Evolutionary conservation across 2,797 vertebrate genomes (phyloP).

Genomic region (Crocidura indochinensis): DNA sequence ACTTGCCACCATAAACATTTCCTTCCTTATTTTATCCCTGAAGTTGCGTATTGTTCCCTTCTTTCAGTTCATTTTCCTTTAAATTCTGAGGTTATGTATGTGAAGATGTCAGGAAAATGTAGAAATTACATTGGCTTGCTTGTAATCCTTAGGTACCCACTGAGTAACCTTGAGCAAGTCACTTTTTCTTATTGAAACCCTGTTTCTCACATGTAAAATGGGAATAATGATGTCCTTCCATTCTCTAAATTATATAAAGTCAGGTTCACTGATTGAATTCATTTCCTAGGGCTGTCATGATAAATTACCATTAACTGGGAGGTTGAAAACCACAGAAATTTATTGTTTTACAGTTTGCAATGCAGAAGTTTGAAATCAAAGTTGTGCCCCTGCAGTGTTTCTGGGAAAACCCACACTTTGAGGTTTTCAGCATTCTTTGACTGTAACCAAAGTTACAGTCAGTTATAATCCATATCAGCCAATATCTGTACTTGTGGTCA

Average conservation of each 20-base stretch:
- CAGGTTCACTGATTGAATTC: background rate
- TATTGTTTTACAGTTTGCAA: background rate
- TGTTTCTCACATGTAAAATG: background rate
- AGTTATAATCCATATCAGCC: background rate
- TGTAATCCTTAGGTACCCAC: background rate
- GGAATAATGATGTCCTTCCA: background rate
- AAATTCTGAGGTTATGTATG: constrained; percentile 24
- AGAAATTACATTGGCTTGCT: background rate
- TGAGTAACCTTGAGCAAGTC: constrained; percentile 35
- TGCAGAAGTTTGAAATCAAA: background rate
- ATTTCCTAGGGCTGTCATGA: background rate
- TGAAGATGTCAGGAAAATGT: background rate
- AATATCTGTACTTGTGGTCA: background rate
- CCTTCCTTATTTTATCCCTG: background rate
- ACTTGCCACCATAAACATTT: background rate
- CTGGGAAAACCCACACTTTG: background rate
- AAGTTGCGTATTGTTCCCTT: background rate
- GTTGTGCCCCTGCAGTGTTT: background rate
- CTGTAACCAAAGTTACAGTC: background rate
- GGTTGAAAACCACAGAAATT: background rate
- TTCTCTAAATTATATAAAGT: background rate
- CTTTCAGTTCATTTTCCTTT: background rate
- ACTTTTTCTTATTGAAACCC: background rate
- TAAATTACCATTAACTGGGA: background rate
- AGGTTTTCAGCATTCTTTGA: background rate